These are phyloP conservation scores for Sphaeridia pumilis DNA, from an alignment of 2,888 invertebrate genomes.

Conservation along the genomic window DNA sequence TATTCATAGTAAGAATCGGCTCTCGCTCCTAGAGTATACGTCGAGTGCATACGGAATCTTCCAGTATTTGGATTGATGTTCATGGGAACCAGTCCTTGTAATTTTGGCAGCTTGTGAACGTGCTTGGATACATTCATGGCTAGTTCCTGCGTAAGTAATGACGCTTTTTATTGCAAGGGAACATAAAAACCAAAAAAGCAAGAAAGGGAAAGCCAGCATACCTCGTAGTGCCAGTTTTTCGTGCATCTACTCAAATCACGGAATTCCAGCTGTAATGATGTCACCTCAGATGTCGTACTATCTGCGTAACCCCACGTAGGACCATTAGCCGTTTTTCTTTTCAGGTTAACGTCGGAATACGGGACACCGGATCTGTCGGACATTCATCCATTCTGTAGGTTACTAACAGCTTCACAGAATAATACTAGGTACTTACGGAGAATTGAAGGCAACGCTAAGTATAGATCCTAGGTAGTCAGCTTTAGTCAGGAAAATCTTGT, in stretches of 20 bases:
- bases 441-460: slow-evolving; percentile 29
- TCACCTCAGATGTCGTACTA: slow-evolving; percentile 91
- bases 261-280: slow-evolving; percentile 93
- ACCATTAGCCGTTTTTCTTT: slow-evolving; percentile 71
- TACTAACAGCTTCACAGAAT: too few species aligned
- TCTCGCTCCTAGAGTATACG: slow-evolving; percentile 89
- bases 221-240: slow-evolving; percentile 72
- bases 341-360: slow-evolving; percentile 89
- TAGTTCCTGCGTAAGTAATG: slow-evolving; percentile 49
- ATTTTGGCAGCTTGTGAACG: slow-evolving; percentile 75
- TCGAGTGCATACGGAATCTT: slow-evolving; percentile 63
- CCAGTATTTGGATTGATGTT: slow-evolving; percentile 94
- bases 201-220: too few species aligned
- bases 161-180: too few species aligned
- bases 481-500: slow-evolving; percentile 73
- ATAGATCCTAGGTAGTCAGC: slow-evolving; percentile 46
- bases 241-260: slow-evolving; percentile 74
- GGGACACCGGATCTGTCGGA: slow-evolving; percentile 64
- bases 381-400: too few species aligned
- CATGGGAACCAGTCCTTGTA: slow-evolving; percentile 90
- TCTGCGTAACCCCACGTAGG: slow-evolving; percentile 89
- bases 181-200: too few species aligned
- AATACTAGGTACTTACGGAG: slow-evolving; percentile 32
- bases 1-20: slow-evolving; percentile 99
- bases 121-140: slow-evolving; percentile 74